phyloP scores from a whole-genome alignment of 2,888 invertebrate species.

The Cheilosia grossa region DNA sequence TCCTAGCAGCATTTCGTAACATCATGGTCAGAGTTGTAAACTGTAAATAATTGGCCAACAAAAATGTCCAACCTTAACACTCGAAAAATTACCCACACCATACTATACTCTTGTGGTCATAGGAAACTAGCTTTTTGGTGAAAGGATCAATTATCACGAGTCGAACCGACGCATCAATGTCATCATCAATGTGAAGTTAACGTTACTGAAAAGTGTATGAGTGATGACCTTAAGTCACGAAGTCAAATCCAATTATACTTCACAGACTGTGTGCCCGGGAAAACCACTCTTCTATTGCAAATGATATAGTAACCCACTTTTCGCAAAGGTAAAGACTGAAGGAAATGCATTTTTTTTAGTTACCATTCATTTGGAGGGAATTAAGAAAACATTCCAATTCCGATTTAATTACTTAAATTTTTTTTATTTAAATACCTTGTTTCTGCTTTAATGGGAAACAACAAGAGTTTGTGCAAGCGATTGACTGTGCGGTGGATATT shows the following conservation, averaged over 20 bases:
- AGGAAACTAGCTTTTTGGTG: conserved; percentile 28
- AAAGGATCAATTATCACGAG: conserved; percentile 72
- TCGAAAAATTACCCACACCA: background rate
- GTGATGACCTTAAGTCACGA: conserved; percentile 70
- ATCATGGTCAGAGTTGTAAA: conserved; percentile 27
- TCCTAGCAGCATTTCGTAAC: conserved; percentile 24
- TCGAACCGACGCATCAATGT: conserved; percentile 39
- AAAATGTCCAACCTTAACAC: conserved; percentile 18
- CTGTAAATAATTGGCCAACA: conserved; percentile 15
- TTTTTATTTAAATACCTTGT: conserved; percentile 38
- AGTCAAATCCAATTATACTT: conserved; percentile 35
- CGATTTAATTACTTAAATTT: conserved; percentile 65
- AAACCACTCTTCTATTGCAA: conserved; percentile 51
- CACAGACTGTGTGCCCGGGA: background rate
- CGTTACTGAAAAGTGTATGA: conserved; percentile 14
- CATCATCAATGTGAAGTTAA: conserved; percentile 31
- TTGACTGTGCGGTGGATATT: conserved; percentile 60
- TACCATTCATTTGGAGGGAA: conserved; percentile 24
- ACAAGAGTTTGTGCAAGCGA: conserved; percentile 59
- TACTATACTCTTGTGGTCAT: background rate
- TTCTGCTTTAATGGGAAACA: conserved; percentile 51
- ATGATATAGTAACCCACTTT: conserved; percentile 55
- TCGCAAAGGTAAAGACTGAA: background rate
- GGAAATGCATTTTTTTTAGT: conserved; percentile 13
- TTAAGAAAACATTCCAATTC: conserved; percentile 54